Conservation (phyloP, 1,140 invertebrate genomes). For the Drosophila carrolli region DNA sequence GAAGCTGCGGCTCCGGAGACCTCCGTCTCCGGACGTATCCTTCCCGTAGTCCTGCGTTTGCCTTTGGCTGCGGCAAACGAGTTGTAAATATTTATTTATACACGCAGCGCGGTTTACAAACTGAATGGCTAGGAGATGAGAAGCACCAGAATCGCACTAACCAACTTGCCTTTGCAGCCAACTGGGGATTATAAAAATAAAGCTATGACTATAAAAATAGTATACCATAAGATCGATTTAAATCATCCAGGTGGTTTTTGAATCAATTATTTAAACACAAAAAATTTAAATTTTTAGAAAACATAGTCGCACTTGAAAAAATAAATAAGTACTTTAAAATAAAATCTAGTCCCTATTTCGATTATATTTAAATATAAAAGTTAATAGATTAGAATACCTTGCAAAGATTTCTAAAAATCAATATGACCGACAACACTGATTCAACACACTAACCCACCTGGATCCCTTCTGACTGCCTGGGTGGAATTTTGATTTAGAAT, state of each 20-base stretch:
- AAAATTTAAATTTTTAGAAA: background rate
- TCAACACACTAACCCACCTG: slow-evolving; percentile 32
- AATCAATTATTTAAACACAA: background rate
- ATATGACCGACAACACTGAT: background rate
- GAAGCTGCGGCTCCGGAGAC: slow-evolving; percentile 30
- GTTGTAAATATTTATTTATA: slow-evolving; percentile 84
- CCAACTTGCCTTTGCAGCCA: slow-evolving; percentile 17
- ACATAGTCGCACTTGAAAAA: background rate
- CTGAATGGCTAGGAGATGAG: slow-evolving; percentile 64
- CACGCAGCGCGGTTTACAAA: slow-evolving; percentile 70
- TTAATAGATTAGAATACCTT: too few relatives aligned
- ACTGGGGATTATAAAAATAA: background rate
- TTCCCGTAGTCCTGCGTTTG: slow-evolving; percentile 44
- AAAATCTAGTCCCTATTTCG: too few relatives aligned
- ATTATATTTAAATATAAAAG: too few relatives aligned
- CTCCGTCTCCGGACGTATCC: slow-evolving; percentile 28
- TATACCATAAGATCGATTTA: background rate
- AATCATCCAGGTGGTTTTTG: background rate
- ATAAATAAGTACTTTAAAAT: too few relatives aligned
- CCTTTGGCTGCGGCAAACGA: slow-evolving; percentile 80
- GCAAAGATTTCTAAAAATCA: too few relatives aligned
- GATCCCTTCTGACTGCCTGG: slow-evolving; percentile 46
- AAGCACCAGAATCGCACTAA: slow-evolving; percentile 19
- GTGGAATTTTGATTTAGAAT: slow-evolving; percentile 76
- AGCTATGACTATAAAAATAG: background rate